Percentiles rank a stretch among this genome's conserved stretches.
phyloP scores from a whole-genome alignment of 2,113 vertebrate genomes.

The Salvator merianae region DNA sequence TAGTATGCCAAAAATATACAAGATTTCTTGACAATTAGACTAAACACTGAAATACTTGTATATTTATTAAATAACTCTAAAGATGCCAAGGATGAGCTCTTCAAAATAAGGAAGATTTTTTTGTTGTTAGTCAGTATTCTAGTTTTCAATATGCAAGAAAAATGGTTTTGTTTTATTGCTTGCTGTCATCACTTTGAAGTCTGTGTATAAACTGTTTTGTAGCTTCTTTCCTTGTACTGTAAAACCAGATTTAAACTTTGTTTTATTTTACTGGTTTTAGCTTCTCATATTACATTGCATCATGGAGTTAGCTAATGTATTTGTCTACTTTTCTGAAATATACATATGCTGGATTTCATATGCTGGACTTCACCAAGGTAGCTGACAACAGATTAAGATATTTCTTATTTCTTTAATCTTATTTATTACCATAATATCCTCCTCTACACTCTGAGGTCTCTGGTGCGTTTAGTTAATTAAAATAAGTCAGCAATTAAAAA shows the following conservation, averaged over 20 bases:
- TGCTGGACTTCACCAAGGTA: neutral
- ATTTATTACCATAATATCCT: too few relatives aligned
- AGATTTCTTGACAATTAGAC: neutral
- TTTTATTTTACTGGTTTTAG: neutral
- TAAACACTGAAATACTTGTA: neutral
- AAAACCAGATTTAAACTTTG: neutral
- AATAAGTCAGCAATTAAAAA: too few relatives aligned
- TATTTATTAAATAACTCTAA: neutral
- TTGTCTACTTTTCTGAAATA: neutral
- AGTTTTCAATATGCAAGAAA: neutral
- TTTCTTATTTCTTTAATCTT: neutral
- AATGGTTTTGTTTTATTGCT: neutral
- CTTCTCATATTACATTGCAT: neutral
- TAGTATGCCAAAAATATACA: neutral
- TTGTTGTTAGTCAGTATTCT: neutral
- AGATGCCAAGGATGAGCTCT: neutral
- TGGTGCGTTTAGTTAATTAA: too few relatives aligned
- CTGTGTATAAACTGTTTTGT: neutral
- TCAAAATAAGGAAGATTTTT: rapidly evolving
- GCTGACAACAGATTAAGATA: neutral
- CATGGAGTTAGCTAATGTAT: neutral
- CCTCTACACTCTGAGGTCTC: too few relatives aligned
- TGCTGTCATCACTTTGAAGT: neutral
- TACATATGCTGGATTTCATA: neutral
- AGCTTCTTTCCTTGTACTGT: neutral